These are phyloP conservation scores for Protobothrops mucrosquamatus DNA, from an alignment of 2,113 vertebrate genomes.

Conservation along the genomic window DNA sequence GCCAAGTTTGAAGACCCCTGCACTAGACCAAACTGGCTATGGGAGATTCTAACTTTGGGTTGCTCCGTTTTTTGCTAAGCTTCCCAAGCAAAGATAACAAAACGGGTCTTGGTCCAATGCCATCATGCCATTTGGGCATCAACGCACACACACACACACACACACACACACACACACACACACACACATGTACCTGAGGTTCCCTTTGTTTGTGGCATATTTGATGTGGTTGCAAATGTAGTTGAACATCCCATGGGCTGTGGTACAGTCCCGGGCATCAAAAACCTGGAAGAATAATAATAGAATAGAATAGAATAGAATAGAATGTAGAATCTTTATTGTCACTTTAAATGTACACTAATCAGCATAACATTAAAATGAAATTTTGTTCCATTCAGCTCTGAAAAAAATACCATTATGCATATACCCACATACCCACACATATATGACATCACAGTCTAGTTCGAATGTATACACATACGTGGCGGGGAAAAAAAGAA, in stretches of 20 bases:
- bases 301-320: too few relatives aligned
- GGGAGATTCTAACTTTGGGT: neutral
- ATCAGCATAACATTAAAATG: too few relatives aligned
- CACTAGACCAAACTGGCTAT: neutral
- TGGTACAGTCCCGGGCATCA: constrained; percentile 95
- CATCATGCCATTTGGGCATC: neutral
- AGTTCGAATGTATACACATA: too few relatives aligned
- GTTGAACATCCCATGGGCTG: constrained; percentile 97
- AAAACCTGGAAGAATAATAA: constrained; percentile 84
- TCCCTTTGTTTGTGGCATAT: constrained; percentile 98
- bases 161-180: too few relatives aligned
- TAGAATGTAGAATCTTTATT: too few relatives aligned
- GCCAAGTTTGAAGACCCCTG: too few relatives aligned
- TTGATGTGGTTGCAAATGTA: constrained; percentile 99
- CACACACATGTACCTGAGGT: constrained; percentile 77
- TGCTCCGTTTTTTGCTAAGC: neutral
- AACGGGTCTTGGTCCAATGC: neutral
- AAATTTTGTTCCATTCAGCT: too few relatives aligned
- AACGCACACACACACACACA: fast-evolving
- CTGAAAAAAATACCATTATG: too few relatives aligned
- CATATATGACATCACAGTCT: too few relatives aligned
- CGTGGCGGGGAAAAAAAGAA: too few relatives aligned
- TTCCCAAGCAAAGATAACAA: neutral
- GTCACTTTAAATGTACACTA: too few relatives aligned
- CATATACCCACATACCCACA: too few relatives aligned